Evolutionary conservation across 2,888 invertebrate species (phyloP).

Genomic region (Apodemia zela): DNA sequence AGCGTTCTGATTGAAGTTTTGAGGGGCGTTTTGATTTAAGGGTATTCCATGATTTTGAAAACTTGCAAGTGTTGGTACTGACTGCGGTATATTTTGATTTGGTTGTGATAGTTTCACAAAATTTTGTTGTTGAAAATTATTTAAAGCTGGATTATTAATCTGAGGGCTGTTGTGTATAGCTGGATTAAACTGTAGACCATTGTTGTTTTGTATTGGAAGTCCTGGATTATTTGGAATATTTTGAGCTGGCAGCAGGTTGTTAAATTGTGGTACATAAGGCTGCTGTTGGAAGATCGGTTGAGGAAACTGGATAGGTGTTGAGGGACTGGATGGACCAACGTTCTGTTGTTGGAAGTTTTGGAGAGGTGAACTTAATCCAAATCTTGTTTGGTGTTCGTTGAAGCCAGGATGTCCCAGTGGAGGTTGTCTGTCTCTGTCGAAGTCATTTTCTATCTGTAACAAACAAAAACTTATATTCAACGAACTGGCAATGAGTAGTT

Average conservation of each 20-base stretch:
- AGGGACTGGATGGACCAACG: slow-evolving; percentile 46
- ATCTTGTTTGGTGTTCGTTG: slow-evolving; percentile 71
- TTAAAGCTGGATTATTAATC: slow-evolving; percentile 41
- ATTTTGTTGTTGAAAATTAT: slow-evolving; percentile 49
- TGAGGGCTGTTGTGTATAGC: slow-evolving; percentile 37
- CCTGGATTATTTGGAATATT: slow-evolving; percentile 43
- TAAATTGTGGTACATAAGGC: slow-evolving; percentile 66
- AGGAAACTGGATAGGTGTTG: slow-evolving; percentile 56
- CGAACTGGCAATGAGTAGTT: not conserved
- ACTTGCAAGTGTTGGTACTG: slow-evolving; percentile 57
- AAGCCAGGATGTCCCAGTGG: slow-evolving; percentile 62
- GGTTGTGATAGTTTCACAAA: slow-evolving; percentile 49
- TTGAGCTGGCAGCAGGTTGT: slow-evolving; percentile 51
- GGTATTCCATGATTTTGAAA: slow-evolving; percentile 54
- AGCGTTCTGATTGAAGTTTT: slow-evolving; percentile 50
- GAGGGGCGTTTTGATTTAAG: slow-evolving; percentile 48
- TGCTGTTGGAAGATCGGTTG: slow-evolving; percentile 55
- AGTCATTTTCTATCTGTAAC: slow-evolving; percentile 75
- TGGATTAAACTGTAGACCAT: slow-evolving; percentile 52
- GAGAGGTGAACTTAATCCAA: slow-evolving; percentile 64
- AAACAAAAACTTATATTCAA: slow-evolving; percentile 33
- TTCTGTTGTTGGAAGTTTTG: slow-evolving; percentile 61
- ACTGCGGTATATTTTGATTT: slow-evolving; percentile 55
- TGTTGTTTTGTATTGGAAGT: slow-evolving; percentile 37
- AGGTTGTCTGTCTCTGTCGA: slow-evolving; percentile 69